Evolutionary conservation across 1,140 invertebrate genomes (phyloP), one percentile per base, ranked within the genome.

Genomic region (Bathynomus jamesi): DNA sequence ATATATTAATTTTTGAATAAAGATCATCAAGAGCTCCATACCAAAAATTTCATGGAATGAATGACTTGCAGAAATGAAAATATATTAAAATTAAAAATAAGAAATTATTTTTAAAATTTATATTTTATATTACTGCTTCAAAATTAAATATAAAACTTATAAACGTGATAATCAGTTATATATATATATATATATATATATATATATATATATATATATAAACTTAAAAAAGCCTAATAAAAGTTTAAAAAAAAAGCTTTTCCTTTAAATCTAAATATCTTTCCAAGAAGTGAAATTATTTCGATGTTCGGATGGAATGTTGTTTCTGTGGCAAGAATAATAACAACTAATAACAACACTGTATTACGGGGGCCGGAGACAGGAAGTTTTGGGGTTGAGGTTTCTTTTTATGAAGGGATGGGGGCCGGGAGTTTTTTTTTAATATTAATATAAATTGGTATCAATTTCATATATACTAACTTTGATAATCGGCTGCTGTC

Each of bases 401-500:
- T n/a, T n/a, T n/a, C n/a, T n/a, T n/a, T n/a, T n/a, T n/a, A n/a
- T n/a, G 27, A 27, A 17, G 13, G 61, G 28, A 21, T n/a, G 21
- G 32, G 40, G 17, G 10, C n/a, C 25, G 28, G 21, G 31, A 32
- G 13, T 10, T 8, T 40, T 53, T 17, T 53, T 17, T 53, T 17
- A 17, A 53, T 53, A 53, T 53, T 17, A 17, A 53, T 53, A 53
- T 53, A 53, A 17, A 53, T 17, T 53, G 13, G 5, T 53, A 53
- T 17, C 13, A 3, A 53, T 21, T 53, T 5, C 2, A 53, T 17
- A 53, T 3, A 53, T 53, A 74, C 75, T 60, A 53, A 77, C 75
- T 74, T 65, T 65, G 72, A 67, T 77, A 87, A 78, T 87, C 85
- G 3, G 80, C 76, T 60, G 80, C 73, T 11, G 80, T 76, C 64